Conservation (phyloP, 92 coral and sea anemone genomes). For the Epizoanthus rinbou region DNA sequence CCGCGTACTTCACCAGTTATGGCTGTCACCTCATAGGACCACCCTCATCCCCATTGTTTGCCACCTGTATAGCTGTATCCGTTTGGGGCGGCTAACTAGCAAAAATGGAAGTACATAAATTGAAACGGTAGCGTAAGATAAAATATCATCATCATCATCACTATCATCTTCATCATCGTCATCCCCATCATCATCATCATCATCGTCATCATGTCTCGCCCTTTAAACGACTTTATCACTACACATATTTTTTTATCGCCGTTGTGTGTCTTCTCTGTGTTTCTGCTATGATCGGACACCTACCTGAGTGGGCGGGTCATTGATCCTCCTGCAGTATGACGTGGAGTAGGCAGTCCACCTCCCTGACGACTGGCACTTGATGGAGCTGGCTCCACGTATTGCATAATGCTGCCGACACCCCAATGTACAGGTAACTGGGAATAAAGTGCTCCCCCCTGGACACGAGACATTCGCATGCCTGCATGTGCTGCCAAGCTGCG, state of each 20-base stretch:
- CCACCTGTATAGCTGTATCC: too few species aligned
- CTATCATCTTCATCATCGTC: neutral
- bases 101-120: too few species aligned
- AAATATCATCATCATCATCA: neutral
- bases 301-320: constrained; percentile 97
- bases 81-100: too few species aligned
- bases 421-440: constrained; percentile 85
- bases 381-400: constrained; percentile 70
- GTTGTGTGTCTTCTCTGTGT: too few species aligned
- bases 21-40: too few species aligned
- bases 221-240: too few species aligned
- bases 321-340: constrained; percentile 90
- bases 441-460: constrained; percentile 79
- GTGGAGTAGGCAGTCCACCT: constrained; percentile 80
- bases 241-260: too few species aligned
- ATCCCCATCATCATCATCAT: neutral
- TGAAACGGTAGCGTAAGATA: too few species aligned
- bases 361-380: constrained; percentile 94
- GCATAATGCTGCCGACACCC: constrained; percentile 84
- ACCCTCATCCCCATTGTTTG: too few species aligned
- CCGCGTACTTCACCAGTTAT: too few species aligned
- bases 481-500: constrained; percentile 78
- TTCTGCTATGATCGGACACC: too few species aligned
- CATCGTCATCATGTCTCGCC: too few species aligned
- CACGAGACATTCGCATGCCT: constrained; percentile 79